Percentiles rank a stretch among this genome's conserved stretches.
phyloP scores from a whole-genome alignment of 1,140 invertebrate species.

The Drosophila virilis region DNA sequence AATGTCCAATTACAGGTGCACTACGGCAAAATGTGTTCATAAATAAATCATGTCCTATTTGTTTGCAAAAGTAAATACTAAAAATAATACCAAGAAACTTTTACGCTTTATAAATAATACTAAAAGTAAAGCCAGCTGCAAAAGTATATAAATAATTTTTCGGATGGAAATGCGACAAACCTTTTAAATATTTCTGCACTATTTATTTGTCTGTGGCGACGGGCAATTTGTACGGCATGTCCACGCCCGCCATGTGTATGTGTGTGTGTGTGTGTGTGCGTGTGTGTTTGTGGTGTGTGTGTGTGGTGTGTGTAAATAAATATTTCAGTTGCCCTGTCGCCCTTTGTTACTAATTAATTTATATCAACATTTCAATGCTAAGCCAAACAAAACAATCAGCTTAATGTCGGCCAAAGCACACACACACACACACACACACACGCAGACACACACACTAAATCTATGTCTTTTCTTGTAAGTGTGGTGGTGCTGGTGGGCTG shows the following conservation, averaged over 20 bases:
- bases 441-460: constrained; percentile 5
- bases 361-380: constrained; percentile 83
- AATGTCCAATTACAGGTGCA: constrained; percentile 35
- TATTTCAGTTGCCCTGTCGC: constrained; percentile 49
- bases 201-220: constrained; percentile 51
- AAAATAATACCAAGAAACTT: not conserved
- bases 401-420: constrained; percentile 68
- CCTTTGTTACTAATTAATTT: constrained; percentile 78
- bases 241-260: constrained; percentile 3
- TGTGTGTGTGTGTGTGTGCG: constrained; percentile 18
- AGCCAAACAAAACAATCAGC: constrained; percentile 81
- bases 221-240: constrained; percentile 17
- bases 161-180: constrained; percentile 9
- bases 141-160: constrained; percentile 16
- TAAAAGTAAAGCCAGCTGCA: not conserved
- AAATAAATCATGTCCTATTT: constrained; percentile 20
- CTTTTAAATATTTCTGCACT: constrained; percentile 56
- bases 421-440: constrained; percentile 2
- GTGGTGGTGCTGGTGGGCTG: constrained; percentile 5
- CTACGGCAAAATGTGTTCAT: constrained; percentile 21
- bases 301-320: constrained; percentile 50
- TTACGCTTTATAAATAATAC: constrained; percentile 7
- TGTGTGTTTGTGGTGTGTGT: constrained; percentile 13
- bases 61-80: not conserved
- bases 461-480: not conserved